Evolutionary conservation across 2,888 invertebrate genomes (phyloP), one percentile per base, ranked within the genome.

Genomic region (Corythucha ciliata): DNA sequence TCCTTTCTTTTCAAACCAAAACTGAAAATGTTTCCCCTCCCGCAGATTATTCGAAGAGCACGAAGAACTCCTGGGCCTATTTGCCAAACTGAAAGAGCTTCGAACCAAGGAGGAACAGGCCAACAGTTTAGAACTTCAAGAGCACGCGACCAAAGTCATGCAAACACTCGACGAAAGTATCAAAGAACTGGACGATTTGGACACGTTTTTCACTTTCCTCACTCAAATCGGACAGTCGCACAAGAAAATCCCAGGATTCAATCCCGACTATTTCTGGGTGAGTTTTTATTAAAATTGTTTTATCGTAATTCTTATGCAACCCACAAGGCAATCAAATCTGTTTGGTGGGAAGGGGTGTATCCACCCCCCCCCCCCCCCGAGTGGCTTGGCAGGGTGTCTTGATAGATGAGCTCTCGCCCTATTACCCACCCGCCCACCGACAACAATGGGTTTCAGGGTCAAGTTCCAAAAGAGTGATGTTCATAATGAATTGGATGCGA

Each of bases 81-180:
- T 89, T 69, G 80, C 80, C 61, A 86, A 84, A 69, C 88, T 90
- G 67, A 79, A 80, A 54, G 79, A 83, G 59, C 72, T 85, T 63
- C 77, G 79, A 66, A 85, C 86, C 55, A 80, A 79, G 65, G 85
- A 88, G 64, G 81, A 87, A 62, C 85, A 88, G 66, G 78, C 81
- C 56, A 78, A 79, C 64, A 86, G 85, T 52, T 78, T 83, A 74
- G 86, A 86, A 68, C 71, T 92, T 55, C 84, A 83, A 4, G 84
- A 88, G 60, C 91, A 91, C 66, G 90, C 90, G 45, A 82, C 80
- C 64, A 83, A 83, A 62, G 90, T 92, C 24, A 91, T 91, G 90
- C 80, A 78, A 63, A 87, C 89, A 1, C 69, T 92, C 55, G 90
- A 91, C 66, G 88, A 90, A 65, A 85, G 88, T 55, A 90, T 92